Percentiles rank a stretch among this genome's conserved stretches.
These are phyloP conservation scores for Pseudomyrmex flavicornis DNA, from an alignment of 1,140 invertebrate species.

Conservation along the genomic window DNA sequence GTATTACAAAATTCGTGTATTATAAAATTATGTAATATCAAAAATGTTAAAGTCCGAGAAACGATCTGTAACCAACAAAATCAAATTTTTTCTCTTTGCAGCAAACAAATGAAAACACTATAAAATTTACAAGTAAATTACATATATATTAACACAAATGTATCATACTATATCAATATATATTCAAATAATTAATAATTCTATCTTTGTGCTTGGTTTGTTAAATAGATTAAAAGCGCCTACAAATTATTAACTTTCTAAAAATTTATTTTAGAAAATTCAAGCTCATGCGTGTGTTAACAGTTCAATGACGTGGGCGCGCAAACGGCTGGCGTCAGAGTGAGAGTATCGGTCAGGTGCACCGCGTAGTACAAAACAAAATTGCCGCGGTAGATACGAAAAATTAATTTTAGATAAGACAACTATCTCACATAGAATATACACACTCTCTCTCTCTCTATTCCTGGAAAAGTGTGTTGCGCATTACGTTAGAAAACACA, in stretches of 20 bases:
- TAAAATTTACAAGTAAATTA: background rate
- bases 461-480: background rate
- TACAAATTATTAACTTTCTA: background rate
- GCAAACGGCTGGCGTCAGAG: conserved; percentile 15
- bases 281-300: background rate
- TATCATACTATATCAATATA: background rate
- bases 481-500: conserved; percentile 25
- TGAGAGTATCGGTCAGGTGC: conserved; percentile 3
- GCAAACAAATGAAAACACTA: too few relatives aligned
- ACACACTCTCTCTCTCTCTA: too few relatives aligned
- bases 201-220: background rate
- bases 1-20: background rate
- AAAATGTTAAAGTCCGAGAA: background rate
- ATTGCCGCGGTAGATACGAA: conserved; percentile 36
- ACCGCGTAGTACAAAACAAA: conserved; percentile 5
- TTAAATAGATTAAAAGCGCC: conserved; percentile 1
- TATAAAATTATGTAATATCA: background rate
- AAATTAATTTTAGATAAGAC: conserved; percentile 46
- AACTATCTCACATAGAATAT: too few relatives aligned
- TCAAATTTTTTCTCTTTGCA: background rate
- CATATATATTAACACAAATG: background rate
- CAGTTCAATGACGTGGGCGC: conserved; percentile 29
- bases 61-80: background rate
- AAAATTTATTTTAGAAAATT: background rate
- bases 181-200: background rate